phyloP scores from a whole-genome alignment of 1,140 invertebrate species.

The Bombyx mandarina region DNA sequence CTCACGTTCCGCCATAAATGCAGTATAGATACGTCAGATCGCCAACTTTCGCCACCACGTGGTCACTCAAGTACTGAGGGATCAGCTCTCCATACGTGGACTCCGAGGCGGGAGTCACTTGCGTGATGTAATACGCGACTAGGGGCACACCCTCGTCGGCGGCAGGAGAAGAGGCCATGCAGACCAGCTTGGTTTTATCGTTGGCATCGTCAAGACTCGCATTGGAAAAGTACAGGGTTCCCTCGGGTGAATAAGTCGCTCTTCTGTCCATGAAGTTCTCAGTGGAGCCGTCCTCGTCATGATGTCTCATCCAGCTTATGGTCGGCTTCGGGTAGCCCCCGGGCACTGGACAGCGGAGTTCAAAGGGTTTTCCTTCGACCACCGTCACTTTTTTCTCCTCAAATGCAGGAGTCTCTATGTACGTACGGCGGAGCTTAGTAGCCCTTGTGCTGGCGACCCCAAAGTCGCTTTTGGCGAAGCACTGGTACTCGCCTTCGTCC shows the following conservation, averaged over 20 bases:
- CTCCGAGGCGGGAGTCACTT: slow-evolving; percentile 17
- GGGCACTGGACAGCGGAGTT: slow-evolving; percentile 34
- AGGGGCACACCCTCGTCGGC: slow-evolving; percentile 24
- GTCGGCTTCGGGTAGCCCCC: slow-evolving; percentile 41
- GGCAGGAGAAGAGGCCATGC: slow-evolving; percentile 33
- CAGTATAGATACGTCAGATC: slow-evolving; percentile 40
- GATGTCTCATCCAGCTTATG: slow-evolving; percentile 34
- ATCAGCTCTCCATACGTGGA: slow-evolving; percentile 22
- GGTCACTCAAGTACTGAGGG: slow-evolving; percentile 34
- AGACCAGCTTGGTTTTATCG: slow-evolving; percentile 40
- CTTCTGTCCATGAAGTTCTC: slow-evolving; percentile 19
- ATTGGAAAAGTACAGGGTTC: slow-evolving; percentile 38
- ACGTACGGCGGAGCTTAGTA: slow-evolving; percentile 26
- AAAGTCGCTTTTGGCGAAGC: slow-evolving; percentile 24
- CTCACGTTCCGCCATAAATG: slow-evolving; percentile 56
- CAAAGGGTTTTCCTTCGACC: slow-evolving; percentile 32
- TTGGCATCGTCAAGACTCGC: slow-evolving; percentile 32
- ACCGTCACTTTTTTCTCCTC: slow-evolving; percentile 25
- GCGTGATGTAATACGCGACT: slow-evolving; percentile 36
- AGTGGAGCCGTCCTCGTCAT: slow-evolving; percentile 15
- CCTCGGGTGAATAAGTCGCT: slow-evolving; percentile 33
- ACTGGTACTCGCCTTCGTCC: slow-evolving; percentile 37
- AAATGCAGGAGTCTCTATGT: slow-evolving; percentile 22
- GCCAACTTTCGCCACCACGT: slow-evolving; percentile 33
- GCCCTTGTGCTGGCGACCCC: slow-evolving; percentile 30